These are phyloP conservation scores for Sebastiscus tertius DNA, from an alignment of 2,797 vertebrate species.

Conservation along the genomic window DNA sequence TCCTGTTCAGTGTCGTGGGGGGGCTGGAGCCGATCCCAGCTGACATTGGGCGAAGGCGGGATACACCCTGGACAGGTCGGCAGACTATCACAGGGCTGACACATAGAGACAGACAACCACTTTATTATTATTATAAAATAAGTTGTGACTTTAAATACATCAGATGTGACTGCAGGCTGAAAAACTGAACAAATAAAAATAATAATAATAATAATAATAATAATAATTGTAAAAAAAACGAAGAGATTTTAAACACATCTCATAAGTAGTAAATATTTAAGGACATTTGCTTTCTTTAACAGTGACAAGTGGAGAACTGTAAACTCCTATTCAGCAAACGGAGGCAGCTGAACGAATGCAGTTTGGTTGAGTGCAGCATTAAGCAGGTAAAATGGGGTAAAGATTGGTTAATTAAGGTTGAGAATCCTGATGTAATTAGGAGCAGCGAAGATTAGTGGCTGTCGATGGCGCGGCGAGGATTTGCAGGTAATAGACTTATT, in stretches of 20 bases:
- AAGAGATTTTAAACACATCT: not conserved
- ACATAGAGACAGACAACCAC: too few relatives aligned
- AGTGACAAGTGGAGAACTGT: conserved; percentile 40
- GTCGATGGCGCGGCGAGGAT: conserved; percentile 68
- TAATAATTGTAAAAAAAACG: not conserved
- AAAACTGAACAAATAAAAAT: not conserved
- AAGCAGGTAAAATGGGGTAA: conserved; percentile 82
- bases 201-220: not conserved
- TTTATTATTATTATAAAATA: too few relatives aligned
- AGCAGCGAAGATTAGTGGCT: conserved; percentile 82
- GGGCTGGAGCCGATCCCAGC: too few relatives aligned
- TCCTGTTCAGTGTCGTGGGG: too few relatives aligned
- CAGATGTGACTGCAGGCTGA: not conserved
- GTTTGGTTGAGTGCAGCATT: conserved; percentile 78
- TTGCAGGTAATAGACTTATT: conserved; percentile 88
- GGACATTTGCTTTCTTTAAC: conserved; percentile 10
- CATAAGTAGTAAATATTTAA: conserved; percentile 8
- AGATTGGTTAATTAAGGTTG: conserved; percentile 88
- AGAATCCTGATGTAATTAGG: conserved; percentile 87
- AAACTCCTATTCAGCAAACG: conserved; percentile 68
- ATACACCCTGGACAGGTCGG: too few relatives aligned
- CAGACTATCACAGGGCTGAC: too few relatives aligned
- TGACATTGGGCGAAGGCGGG: too few relatives aligned
- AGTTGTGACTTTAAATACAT: too few relatives aligned
- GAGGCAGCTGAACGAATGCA: conserved; percentile 64